Evolutionary conservation across 2,113 vertebrate species (phyloP).

Genomic region (Gobiocypris rarus): DNA sequence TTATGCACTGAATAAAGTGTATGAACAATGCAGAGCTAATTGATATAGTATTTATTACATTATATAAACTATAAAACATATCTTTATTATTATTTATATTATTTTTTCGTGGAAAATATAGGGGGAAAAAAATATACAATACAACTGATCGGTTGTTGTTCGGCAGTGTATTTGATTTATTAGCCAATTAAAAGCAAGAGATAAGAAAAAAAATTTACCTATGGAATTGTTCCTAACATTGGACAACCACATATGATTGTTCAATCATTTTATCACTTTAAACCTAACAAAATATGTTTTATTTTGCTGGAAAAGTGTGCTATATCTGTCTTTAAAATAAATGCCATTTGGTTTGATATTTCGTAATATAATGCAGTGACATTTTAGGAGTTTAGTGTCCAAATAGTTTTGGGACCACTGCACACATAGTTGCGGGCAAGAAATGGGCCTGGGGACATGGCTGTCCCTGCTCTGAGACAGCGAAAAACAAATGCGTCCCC

Average conservation of each 20-base stretch:
- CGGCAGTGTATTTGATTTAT: too few relatives aligned
- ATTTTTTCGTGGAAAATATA: too few relatives aligned
- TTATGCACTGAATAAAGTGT: too few relatives aligned
- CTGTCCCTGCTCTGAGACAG: conserved; percentile 11
- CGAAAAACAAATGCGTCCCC: background rate
- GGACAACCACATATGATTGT: background rate
- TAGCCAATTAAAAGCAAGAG: too few relatives aligned
- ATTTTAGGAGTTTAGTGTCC: conserved; percentile 19
- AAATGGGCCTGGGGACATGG: conserved; percentile 8
- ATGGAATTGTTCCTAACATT: background rate
- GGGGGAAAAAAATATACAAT: too few relatives aligned
- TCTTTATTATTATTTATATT: too few relatives aligned
- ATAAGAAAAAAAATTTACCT: too few relatives aligned
- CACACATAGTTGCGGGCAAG: background rate
- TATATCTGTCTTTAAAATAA: background rate
- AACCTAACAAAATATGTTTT: background rate
- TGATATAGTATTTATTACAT: too few relatives aligned
- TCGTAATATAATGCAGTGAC: background rate
- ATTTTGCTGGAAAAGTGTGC: background rate
- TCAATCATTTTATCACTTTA: background rate
- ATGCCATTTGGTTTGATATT: conserved; percentile 12
- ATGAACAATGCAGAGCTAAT: too few relatives aligned
- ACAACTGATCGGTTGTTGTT: too few relatives aligned
- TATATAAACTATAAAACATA: too few relatives aligned
- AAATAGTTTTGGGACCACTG: conserved; percentile 31